Evolutionary conservation across 2,797 vertebrate genomes (phyloP).

Genomic region (Lacerta bilineata): DNA sequence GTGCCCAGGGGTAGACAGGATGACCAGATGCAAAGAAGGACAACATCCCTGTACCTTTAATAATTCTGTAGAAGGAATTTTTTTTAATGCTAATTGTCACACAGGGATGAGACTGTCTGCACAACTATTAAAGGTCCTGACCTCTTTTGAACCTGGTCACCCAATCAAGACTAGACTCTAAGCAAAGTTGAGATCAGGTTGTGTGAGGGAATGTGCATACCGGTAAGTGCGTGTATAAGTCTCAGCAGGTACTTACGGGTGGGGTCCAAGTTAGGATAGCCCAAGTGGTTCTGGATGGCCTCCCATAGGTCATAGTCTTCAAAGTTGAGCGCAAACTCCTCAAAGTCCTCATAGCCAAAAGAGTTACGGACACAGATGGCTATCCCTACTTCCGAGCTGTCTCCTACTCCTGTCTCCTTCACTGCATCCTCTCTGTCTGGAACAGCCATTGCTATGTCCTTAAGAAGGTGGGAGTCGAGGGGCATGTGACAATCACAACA

Average conservation of each 20-base stretch:
- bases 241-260: constrained; percentile 77
- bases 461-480: constrained; percentile 77
- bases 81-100: background rate
- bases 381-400: constrained; percentile 62
- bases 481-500: constrained; percentile 49
- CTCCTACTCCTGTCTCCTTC: constrained; percentile 59
- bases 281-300: constrained; percentile 83
- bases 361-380: constrained; percentile 63
- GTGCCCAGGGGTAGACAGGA: no score
- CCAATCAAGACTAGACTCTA: background rate
- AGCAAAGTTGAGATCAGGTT: background rate
- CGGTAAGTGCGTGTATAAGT: background rate
- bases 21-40: background rate
- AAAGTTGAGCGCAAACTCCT: constrained; percentile 94
- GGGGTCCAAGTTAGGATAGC: constrained; percentile 68
- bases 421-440: constrained; percentile 65
- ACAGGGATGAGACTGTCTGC: background rate
- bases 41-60: background rate
- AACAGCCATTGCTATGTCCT: constrained; percentile 84
- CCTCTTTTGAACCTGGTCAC: background rate
- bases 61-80: background rate
- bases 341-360: constrained; percentile 86
- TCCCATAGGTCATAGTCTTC: constrained; percentile 95
- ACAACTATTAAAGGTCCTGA: background rate
- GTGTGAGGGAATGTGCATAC: background rate